Evolutionary conservation across 1,140 invertebrate genomes (phyloP).

Genomic region (Myzus persicae): DNA sequence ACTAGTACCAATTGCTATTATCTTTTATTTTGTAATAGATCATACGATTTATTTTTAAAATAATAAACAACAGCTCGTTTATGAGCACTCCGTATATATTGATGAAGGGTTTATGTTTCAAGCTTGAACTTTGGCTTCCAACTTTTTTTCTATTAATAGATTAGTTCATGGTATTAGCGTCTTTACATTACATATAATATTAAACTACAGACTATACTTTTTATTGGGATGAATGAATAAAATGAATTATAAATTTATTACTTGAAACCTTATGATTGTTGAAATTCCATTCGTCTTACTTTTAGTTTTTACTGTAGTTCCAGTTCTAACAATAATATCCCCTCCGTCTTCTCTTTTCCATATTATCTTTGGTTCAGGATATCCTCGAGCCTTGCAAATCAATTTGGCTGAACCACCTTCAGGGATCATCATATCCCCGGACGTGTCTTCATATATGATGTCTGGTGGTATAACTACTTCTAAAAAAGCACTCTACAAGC

Average conservation of each 20-base stretch:
- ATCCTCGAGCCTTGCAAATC: constrained; percentile 84
- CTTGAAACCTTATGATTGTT: neutral
- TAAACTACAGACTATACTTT: neutral
- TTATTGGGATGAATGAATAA: too few species aligned
- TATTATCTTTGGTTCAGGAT: constrained; percentile 82
- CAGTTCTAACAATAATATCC: constrained; percentile 77
- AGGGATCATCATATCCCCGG: constrained; percentile 88
- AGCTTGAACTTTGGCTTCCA: neutral
- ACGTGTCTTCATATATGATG: constrained; percentile 86
- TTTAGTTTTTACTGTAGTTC: constrained; percentile 61
- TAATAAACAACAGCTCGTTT: neutral
- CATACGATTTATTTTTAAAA: neutral
- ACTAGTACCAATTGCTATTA: neutral
- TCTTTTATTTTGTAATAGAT: neutral
- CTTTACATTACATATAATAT: neutral
- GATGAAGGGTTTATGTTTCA: neutral
- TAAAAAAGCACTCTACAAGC: constrained; percentile 77
- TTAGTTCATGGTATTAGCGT: neutral
- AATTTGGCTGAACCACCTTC: constrained; percentile 89
- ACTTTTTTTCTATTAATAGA: neutral
- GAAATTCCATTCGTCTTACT: constrained; percentile 57
- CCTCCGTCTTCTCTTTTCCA: constrained; percentile 88
- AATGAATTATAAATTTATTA: neutral
- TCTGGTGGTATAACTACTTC: constrained; percentile 92
- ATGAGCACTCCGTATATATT: neutral